phyloP scores from a whole-genome alignment of 2,888 invertebrate genomes.

The Phasia obesa region DNA sequence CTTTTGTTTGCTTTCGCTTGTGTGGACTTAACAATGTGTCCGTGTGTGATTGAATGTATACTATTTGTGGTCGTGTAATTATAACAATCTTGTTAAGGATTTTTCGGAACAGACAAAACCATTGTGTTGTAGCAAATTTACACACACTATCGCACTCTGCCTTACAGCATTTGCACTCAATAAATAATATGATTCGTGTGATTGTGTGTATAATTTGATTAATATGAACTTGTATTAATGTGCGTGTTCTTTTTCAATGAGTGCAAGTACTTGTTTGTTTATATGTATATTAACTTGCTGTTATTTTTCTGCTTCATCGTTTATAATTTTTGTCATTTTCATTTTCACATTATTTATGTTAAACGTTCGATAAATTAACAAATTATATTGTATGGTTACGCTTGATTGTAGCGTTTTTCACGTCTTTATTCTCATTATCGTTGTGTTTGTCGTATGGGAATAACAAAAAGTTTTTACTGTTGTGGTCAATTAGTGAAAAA shows the following conservation, averaged over 20 bases:
- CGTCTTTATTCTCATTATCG: neutral
- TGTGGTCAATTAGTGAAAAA: neutral
- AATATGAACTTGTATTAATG: neutral
- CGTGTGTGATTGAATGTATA: constrained; percentile 15
- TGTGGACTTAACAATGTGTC: neutral
- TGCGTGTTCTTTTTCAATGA: neutral
- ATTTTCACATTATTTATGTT: constrained; percentile 62
- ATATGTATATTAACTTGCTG: constrained; percentile 9
- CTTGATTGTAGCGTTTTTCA: neutral
- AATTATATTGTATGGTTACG: constrained; percentile 46
- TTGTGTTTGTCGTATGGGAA: neutral
- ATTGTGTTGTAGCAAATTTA: constrained; percentile 29
- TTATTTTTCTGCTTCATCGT: constrained; percentile 42
- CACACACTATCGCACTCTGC: neutral
- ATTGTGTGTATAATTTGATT: neutral
- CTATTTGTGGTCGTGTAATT: constrained; percentile 50
- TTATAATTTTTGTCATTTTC: constrained; percentile 53
- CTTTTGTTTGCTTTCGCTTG: constrained; percentile 8
- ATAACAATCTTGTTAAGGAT: constrained; percentile 54
- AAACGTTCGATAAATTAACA: constrained; percentile 64
- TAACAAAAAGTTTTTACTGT: neutral
- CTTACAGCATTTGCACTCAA: constrained; percentile 9
- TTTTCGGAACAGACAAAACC: constrained; percentile 39
- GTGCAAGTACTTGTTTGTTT: constrained; percentile 2
- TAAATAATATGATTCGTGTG: constrained; percentile 24